Percentiles rank a stretch among this genome's conserved stretches.
These are phyloP conservation scores for Herminia tarsipennalis DNA, from an alignment of 2,888 invertebrate genomes.

Conservation along the genomic window DNA sequence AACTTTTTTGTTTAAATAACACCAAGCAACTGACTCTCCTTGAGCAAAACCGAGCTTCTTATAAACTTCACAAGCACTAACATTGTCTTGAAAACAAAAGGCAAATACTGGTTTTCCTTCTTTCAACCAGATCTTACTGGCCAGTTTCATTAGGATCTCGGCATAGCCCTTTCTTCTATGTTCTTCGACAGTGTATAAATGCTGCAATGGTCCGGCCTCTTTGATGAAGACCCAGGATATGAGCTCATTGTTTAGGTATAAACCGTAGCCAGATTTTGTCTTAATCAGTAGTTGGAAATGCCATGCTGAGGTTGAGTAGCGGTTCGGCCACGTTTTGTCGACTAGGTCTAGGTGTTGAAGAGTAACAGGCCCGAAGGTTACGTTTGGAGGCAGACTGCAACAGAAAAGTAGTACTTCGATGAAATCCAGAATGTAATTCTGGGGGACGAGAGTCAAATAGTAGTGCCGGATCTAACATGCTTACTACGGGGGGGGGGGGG, in stretches of 20 bases:
- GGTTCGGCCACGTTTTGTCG: constrained; percentile 60
- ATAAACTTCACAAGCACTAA: constrained; percentile 54
- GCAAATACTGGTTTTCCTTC: constrained; percentile 52
- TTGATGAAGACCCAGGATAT: constrained; percentile 60
- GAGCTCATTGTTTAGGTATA: constrained; percentile 48
- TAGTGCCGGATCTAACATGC: too few relatives aligned
- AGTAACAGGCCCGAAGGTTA: constrained; percentile 48
- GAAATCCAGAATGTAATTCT: too few relatives aligned
- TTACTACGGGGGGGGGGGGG: too few relatives aligned
- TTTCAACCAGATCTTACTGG: constrained; percentile 51
- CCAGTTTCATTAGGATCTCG: constrained; percentile 54
- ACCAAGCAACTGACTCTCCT: constrained; percentile 47
- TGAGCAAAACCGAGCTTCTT: constrained; percentile 53
- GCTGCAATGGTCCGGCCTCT: constrained; percentile 60
- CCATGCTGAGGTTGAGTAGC: constrained; percentile 48
- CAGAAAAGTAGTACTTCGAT: neutral
- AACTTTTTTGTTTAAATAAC: constrained; percentile 25
- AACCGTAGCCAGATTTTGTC: constrained; percentile 57
- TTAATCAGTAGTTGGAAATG: constrained; percentile 57
- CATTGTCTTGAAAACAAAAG: constrained; percentile 56
- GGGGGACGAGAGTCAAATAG: too few relatives aligned
- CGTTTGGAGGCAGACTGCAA: constrained; percentile 48
- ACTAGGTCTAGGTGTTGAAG: constrained; percentile 49
- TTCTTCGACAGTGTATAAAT: constrained; percentile 60
- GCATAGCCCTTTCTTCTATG: constrained; percentile 65